Percentiles rank a stretch among this genome's conserved stretches.
Evolutionary conservation across 1,140 invertebrate species (phyloP).

Genomic region (Radopholus similis): DNA sequence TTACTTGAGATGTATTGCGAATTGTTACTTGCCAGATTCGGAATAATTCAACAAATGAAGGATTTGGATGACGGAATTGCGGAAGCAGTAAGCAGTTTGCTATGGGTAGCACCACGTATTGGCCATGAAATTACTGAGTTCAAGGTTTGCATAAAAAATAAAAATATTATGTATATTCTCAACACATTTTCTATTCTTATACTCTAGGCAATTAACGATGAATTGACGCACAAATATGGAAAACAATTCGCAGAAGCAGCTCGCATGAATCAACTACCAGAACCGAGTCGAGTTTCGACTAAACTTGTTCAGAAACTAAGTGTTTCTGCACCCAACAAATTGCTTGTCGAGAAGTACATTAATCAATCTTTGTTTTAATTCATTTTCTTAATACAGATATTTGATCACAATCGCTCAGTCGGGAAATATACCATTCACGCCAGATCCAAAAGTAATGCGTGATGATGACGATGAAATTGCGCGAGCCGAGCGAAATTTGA

Average conservation of each 20-base stretch:
- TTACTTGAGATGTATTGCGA: conserved; percentile 95
- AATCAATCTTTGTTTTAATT: not conserved
- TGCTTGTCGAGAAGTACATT: conserved; percentile 81
- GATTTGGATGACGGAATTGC: conserved; percentile 87
- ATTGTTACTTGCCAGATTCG: conserved; percentile 90
- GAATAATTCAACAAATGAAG: conserved; percentile 94
- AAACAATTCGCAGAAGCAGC: conserved; percentile 83
- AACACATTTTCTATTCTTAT: not conserved
- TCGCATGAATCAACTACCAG: conserved; percentile 69
- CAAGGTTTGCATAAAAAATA: conserved; percentile 44
- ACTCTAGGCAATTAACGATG: conserved; percentile 83
- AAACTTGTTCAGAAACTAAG: conserved; percentile 93
- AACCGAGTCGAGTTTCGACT: conserved; percentile 75
- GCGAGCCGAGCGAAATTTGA: conserved; percentile 71
- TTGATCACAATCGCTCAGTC: conserved; percentile 85
- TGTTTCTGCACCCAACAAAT: conserved; percentile 88
- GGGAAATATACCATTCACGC: conserved; percentile 83
- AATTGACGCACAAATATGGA: conserved; percentile 86
- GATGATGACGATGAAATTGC: conserved; percentile 68
- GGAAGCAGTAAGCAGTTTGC: conserved; percentile 88
- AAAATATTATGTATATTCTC: not conserved
- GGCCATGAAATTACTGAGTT: conserved; percentile 62
- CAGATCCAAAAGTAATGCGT: conserved; percentile 78
- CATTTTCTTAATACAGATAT: conserved; percentile 53
- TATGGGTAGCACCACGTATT: conserved; percentile 87